Evolutionary conservation across 1,140 invertebrate species (phyloP).

Genomic region (Camponotus vicinus): DNA sequence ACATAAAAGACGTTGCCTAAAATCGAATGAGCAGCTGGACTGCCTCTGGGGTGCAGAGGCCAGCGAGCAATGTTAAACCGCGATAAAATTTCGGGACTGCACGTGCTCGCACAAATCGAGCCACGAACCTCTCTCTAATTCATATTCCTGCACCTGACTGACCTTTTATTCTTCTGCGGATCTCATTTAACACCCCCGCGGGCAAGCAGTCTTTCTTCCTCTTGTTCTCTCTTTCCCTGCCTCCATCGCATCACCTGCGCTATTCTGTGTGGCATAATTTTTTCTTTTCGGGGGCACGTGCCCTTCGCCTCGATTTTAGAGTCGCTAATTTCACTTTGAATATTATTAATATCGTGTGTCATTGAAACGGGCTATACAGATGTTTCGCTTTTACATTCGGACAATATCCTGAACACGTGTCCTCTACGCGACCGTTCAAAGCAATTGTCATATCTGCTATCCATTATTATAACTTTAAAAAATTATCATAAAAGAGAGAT

Average conservation of each 20-base stretch:
- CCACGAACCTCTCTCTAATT: conserved; percentile 78
- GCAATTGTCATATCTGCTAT: neutral
- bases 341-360: conserved; percentile 74
- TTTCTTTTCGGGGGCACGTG: conserved; percentile 49
- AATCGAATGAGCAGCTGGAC: conserved; percentile 77
- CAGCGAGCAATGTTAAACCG: conserved; percentile 66
- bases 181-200: conserved; percentile 85
- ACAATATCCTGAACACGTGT: conserved; percentile 47
- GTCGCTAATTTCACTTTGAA: conserved; percentile 73
- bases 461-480: neutral
- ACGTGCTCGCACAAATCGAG: conserved; percentile 70
- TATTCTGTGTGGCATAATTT: conserved; percentile 19
- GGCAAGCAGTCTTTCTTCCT: conserved; percentile 66
- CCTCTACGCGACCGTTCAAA: neutral
- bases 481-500: conserved; percentile 6
- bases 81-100: conserved; percentile 71
- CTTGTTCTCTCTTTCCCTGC: conserved; percentile 9
- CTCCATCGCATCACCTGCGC: conserved; percentile 63
- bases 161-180: conserved; percentile 75
- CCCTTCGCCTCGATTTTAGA: conserved; percentile 45
- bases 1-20: conserved; percentile 43
- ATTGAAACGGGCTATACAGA: conserved; percentile 41
- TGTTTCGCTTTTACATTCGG: conserved; percentile 28
- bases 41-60: conserved; percentile 73
- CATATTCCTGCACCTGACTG: conserved; percentile 85